Evolutionary conservation across 2,113 vertebrate genomes (phyloP), one percentile per base, ranked within the genome.

Genomic region (Amphilophus citrinellus): DNA sequence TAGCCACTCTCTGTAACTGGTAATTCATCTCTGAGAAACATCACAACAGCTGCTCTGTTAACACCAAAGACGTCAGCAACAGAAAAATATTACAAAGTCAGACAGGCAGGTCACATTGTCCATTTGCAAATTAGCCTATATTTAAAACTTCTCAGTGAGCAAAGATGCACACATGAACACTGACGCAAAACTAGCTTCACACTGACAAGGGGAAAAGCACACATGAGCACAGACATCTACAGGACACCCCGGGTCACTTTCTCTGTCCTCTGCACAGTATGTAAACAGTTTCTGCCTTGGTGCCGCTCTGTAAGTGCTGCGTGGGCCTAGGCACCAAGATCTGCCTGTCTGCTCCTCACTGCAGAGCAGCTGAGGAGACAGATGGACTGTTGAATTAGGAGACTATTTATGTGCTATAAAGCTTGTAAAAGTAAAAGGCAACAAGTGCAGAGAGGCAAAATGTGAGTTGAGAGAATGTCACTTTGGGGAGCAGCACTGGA

Each of bases 321-420:
- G 68, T 84, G 88, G 88, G 71, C 61, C 68, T 35, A 73, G 68
- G 47, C 68, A 73, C 68, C 68, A 35, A 73, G 68, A 56, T 73
- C 47, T 35, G 18, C 68, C 68, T 4, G 27, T 73, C 76, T 76
- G 58, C 32, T 58, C 79, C 30, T 75, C 42, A 6, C 44, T 42
- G 77, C 65, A 13, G 82, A 91, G 83, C 77, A 80, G 81, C 87
- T 88, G 85, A 84, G 68, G n/a, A 57, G 79, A 88, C 87, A 91
- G 87, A 88, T 84, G 91, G 89, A 89, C 50, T 24, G 77, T 71
- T 59, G 80, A 86, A 87, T 86, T 79, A 61, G 68, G 73, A 84
- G 83, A 60, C 78, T 89, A 80, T 85, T 85, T 87, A 77, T 80
- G 62, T 87, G 27, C 47, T 32, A 35, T 73, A 56, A 73, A 73